Percentiles rank a stretch among this genome's conserved stretches.
These are phyloP conservation scores for Neelides sp. DNA, from an alignment of 1,140 invertebrate genomes.

Conservation along the genomic window DNA sequence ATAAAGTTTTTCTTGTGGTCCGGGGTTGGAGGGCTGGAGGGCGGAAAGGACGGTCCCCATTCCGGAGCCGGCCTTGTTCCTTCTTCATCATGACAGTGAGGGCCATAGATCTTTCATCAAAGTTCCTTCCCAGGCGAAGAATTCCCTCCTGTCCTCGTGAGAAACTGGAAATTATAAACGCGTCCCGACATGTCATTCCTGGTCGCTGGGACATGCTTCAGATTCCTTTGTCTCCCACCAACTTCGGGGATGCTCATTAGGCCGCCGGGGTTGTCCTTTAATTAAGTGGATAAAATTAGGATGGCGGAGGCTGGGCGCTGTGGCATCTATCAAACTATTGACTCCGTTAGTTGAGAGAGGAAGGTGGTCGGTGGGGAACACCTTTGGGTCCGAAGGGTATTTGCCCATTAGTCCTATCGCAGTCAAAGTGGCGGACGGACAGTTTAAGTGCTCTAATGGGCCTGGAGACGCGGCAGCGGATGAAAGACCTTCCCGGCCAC, in stretches of 20 bases:
- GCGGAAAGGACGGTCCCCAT: neutral
- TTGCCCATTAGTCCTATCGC: constrained; percentile 22
- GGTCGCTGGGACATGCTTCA: constrained; percentile 15
- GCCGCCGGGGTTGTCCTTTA: too few relatives aligned
- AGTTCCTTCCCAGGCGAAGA: constrained; percentile 22
- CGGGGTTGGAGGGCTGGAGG: constrained; percentile 4
- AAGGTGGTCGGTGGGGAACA: too few relatives aligned
- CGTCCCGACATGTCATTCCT: constrained; percentile 15
- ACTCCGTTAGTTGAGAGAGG: too few relatives aligned
- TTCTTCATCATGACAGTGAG: constrained; percentile 18
- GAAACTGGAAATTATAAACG: constrained; percentile 27
- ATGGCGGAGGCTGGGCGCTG: too few relatives aligned
- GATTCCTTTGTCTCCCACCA: constrained; percentile 8
- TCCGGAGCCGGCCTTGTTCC: neutral
- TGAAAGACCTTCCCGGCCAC: constrained; percentile 17
- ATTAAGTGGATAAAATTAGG: too few relatives aligned
- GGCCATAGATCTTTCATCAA: constrained; percentile 23
- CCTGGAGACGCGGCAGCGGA: constrained; percentile 24
- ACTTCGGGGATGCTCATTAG: neutral
- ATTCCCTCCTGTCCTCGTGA: constrained; percentile 22
- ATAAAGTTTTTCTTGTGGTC: constrained; percentile 17
- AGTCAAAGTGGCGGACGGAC: constrained; percentile 24
- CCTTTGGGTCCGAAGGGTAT: constrained; percentile 15
- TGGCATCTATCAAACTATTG: too few relatives aligned
- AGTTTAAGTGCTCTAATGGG: constrained; percentile 27